phyloP scores from a whole-genome alignment of 2,797 vertebrate genomes.

The Microchirus variegatus region DNA sequence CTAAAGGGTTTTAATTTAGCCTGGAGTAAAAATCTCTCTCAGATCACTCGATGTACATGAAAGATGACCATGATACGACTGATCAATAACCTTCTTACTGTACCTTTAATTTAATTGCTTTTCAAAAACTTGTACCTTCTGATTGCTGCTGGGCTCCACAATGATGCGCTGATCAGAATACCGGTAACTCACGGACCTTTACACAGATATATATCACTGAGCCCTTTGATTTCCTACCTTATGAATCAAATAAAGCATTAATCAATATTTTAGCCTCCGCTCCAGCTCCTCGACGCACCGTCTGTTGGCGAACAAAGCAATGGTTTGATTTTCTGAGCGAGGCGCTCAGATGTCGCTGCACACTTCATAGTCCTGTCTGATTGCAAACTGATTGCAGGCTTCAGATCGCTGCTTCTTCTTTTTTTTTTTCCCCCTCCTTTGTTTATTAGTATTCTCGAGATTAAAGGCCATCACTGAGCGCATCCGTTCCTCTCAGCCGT shows the following conservation, averaged over 20 bases:
- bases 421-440: conserved; percentile 54
- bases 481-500: conserved; percentile 45
- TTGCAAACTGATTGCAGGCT: conserved; percentile 56
- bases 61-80: too few relatives aligned
- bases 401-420: conserved; percentile 33
- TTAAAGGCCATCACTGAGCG: conserved; percentile 47
- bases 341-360: conserved; percentile 28
- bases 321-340: conserved; percentile 27
- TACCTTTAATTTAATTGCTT: too few relatives aligned
- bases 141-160: too few relatives aligned
- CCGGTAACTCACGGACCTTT: not conserved
- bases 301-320: conserved; percentile 24
- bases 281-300: conserved; percentile 1
- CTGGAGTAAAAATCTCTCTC: too few relatives aligned
- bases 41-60: too few relatives aligned
- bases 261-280: conserved; percentile 20
- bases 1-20: too few relatives aligned
- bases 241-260: conserved; percentile 22
- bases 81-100: too few relatives aligned
- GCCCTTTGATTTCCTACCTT: not conserved
- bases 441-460: conserved; percentile 63
- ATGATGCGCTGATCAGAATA: not conserved
- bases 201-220: not conserved
- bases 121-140: too few relatives aligned
- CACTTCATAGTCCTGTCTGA: conserved; percentile 39